Evolutionary conservation across 2,888 invertebrate species (phyloP), one percentile per base, ranked within the genome.

Genomic region (Ommatoiulus sabulosus): DNA sequence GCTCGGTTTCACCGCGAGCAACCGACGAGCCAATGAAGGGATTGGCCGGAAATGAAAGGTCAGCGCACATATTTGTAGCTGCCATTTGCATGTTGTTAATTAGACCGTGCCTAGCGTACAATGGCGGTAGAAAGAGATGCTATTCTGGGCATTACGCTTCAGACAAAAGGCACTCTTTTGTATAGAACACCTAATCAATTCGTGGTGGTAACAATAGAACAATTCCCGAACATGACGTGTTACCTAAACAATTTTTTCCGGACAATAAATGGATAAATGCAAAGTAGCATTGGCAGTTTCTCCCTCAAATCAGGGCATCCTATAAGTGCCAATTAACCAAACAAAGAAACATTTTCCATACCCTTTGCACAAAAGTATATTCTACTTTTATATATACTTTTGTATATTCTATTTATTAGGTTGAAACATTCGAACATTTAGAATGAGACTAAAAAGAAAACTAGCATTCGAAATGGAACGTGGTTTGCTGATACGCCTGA

Each of bases 91-190:
- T 72, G 72, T 8, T 24, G 24, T 72, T 24, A 24, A 72, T 72
- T 72, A n/a, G 6, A 24, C 72, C 72, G 72, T 24, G 24, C n/a
- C 3, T 7, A 8, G 72, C n/a, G 20, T 1, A 72, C 72, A 24
- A 72, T 24, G 3, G 8, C 3, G 20, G 24, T 8, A 72, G 6
- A 72, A 24, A 6, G 10, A 0, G 72, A 24, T 72, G 8, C 8
- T n/a, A 72, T 72, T 20, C 72, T n/a, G 72, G 72, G 24, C 72
- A n/a, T 72, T 72, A 8, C 20, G 72, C 24, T 24, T 8, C 24
- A 24, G 72, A 72, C 72, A 72, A 72, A 48, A 72, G 72, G 72
- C 72, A n/a, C 24, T 12, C 15, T 72, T 72, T 72, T 72, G 24
- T 72, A n/a, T 24, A 10, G 24, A 10, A 0, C 8, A 5, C 24